phyloP scores from a whole-genome alignment of 2,113 vertebrate genomes.

The Oxyura jamaicensis region DNA sequence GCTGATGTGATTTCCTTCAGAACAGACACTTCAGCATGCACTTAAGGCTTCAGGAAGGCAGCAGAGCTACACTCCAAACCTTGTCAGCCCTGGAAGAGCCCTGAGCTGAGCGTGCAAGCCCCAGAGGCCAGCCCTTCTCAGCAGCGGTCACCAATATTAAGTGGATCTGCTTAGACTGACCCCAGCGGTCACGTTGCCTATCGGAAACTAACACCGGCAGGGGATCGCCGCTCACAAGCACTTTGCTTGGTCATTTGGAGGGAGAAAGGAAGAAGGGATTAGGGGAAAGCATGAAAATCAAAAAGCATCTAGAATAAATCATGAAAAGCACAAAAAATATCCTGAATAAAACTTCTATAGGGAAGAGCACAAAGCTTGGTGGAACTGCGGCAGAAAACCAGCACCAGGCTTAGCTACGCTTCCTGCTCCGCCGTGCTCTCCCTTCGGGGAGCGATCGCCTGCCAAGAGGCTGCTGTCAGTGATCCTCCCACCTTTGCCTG shows the following conservation, averaged over 20 bases:
- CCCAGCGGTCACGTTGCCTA: rapidly evolving
- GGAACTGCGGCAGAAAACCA: background rate
- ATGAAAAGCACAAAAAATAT: background rate
- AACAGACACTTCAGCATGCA: background rate
- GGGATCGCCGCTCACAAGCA: background rate
- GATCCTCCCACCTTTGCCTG: slow-evolving; percentile 73
- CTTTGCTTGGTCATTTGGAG: rapidly evolving
- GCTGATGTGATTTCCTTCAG: background rate
- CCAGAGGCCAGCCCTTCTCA: background rate
- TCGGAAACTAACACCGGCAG: background rate
- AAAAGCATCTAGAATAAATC: background rate
- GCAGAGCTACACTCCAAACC: rapidly evolving
- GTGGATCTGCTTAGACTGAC: background rate
- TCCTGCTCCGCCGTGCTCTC: background rate
- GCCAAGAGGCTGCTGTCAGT: background rate
- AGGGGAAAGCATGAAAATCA: background rate
- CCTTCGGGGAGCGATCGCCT: rapidly evolving
- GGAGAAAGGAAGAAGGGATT: background rate
- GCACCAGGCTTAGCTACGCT: background rate
- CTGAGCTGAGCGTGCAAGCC: rapidly evolving
- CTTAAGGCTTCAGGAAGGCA: background rate
- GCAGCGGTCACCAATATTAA: rapidly evolving
- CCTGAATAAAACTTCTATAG: background rate
- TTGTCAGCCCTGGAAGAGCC: background rate
- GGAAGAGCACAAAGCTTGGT: background rate